These are phyloP conservation scores for Urocitellus parryii DNA, from an alignment of 2,113 vertebrate species.

Conservation along the genomic window DNA sequence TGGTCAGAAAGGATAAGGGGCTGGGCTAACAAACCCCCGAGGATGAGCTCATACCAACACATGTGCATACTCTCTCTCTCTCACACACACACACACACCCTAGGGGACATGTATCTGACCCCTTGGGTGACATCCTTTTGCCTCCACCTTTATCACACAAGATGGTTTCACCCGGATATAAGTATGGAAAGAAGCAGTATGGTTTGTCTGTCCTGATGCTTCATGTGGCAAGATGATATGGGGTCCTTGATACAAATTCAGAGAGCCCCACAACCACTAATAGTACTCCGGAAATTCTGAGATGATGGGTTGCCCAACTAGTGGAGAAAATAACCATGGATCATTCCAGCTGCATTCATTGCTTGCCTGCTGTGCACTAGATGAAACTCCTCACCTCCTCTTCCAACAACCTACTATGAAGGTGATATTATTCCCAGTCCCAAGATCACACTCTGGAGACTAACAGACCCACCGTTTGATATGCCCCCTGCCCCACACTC, in stretches of 20 bases:
- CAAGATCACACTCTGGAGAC: background rate
- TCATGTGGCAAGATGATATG: background rate
- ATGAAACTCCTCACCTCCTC: background rate
- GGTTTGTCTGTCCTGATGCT: background rate
- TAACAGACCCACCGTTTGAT: background rate
- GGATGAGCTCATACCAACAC: too few species aligned
- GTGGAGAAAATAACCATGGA: too few species aligned
- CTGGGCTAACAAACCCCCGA: background rate
- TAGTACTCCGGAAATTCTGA: background rate
- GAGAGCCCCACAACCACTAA: too few species aligned
- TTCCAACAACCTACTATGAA: background rate
- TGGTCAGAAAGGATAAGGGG: background rate
- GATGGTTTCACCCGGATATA: background rate
- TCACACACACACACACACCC: fast-evolving
- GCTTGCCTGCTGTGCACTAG: background rate
- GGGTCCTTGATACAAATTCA: background rate
- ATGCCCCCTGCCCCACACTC: background rate
- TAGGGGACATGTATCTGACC: background rate
- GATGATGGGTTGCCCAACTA: too few species aligned
- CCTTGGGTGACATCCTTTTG: too few species aligned
- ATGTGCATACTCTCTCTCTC: too few species aligned
- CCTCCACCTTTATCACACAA: background rate
- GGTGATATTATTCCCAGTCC: background rate
- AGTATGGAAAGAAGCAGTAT: background rate
- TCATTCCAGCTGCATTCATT: background rate